These are phyloP conservation scores for Metellina segmentata DNA, from an alignment of 2,888 invertebrate genomes.

Conservation along the genomic window DNA sequence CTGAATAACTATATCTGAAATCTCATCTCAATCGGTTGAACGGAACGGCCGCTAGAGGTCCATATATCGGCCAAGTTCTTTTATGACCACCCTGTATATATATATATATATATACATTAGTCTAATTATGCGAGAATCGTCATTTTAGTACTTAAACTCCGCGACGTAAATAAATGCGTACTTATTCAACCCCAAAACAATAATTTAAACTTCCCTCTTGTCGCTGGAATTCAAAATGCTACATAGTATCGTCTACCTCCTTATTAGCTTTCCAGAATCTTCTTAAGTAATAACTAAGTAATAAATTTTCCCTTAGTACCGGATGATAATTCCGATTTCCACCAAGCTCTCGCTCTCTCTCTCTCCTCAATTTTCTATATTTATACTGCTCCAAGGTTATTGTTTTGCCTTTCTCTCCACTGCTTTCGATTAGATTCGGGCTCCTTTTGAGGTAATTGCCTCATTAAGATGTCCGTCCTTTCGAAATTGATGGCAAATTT, in stretches of 20 bases:
- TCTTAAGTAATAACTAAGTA: not conserved
- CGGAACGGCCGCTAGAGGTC: too few relatives aligned
- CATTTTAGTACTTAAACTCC: too few relatives aligned
- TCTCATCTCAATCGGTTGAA: too few relatives aligned
- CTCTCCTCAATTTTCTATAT: not conserved
- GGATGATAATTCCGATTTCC: not conserved
- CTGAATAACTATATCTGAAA: too few relatives aligned
- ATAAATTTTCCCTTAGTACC: not conserved
- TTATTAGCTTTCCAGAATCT: not conserved
- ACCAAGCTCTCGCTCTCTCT: not conserved
- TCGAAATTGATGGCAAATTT: conserved; percentile 48
- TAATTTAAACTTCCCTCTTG: not conserved
- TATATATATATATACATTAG: too few relatives aligned
- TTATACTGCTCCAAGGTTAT: conserved; percentile 12
- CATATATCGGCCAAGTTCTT: too few relatives aligned
- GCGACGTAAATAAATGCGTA: not conserved
- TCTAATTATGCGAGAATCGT: too few relatives aligned
- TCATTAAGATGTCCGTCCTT: conserved; percentile 34
- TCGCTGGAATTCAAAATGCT: not conserved
- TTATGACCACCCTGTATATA: too few relatives aligned
- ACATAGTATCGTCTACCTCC: not conserved
- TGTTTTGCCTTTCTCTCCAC: conserved; percentile 15
- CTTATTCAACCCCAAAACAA: not conserved
- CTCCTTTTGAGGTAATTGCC: conserved; percentile 25
- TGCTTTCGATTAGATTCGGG: not conserved